phyloP scores from a whole-genome alignment of 2,797 vertebrate genomes.

The Chloroceryle inda region DNA sequence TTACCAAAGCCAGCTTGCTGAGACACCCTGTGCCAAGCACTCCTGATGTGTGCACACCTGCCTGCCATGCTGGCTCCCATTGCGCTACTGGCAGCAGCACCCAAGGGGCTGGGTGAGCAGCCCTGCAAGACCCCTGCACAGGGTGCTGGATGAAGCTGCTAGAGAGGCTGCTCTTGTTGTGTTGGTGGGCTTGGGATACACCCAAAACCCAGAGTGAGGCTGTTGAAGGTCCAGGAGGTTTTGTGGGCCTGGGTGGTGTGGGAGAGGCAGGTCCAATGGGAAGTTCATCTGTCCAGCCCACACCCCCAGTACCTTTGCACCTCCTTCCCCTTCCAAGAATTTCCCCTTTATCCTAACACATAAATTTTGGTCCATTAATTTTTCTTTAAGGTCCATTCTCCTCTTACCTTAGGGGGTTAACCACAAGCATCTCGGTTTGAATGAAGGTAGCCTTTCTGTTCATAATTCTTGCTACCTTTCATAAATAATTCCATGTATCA shows the following conservation, averaged over 20 bases:
- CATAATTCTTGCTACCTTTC: background rate
- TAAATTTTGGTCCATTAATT: background rate
- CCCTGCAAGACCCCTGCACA: rapidly evolving
- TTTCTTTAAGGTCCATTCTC: background rate
- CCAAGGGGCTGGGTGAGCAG: background rate
- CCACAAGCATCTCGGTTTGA: background rate
- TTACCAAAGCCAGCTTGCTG: background rate
- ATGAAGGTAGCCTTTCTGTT: background rate
- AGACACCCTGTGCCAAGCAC: rapidly evolving
- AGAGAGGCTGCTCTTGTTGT: background rate
- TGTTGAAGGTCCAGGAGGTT: background rate
- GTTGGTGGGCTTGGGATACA: background rate
- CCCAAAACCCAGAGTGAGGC: background rate
- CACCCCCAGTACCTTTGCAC: background rate
- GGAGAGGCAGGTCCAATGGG: background rate
- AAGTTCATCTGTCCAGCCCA: background rate
- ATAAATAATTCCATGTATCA: background rate
- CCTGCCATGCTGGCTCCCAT: rapidly evolving
- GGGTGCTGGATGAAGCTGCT: rapidly evolving
- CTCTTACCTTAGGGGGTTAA: background rate
- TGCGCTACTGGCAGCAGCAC: rapidly evolving
- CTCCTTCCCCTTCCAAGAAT: background rate
- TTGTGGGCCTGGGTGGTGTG: background rate
- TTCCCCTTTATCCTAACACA: background rate
- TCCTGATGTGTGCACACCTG: rapidly evolving